Percentiles rank a stretch among this genome's conserved stretches.
Conservation (phyloP, 2,113 vertebrate genomes). For the Phylloscopus trochiloides region DNA sequence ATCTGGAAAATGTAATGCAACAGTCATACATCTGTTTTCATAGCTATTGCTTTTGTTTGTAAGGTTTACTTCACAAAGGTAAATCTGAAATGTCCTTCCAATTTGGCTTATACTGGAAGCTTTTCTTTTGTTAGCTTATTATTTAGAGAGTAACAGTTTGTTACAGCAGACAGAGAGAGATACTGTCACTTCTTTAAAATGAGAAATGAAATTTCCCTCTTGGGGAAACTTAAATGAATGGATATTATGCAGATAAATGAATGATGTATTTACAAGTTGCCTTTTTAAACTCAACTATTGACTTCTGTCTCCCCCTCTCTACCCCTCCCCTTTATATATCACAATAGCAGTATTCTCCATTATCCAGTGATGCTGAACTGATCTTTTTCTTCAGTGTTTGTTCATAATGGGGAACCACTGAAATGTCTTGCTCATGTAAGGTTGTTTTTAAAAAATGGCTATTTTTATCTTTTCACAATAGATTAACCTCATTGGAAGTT, state of each 20-base stretch:
- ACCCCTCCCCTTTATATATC: conserved; percentile 70
- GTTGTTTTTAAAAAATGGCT: conserved; percentile 76
- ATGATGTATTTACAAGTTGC: conserved; percentile 48
- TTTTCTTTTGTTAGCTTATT: conserved; percentile 45
- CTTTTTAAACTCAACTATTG: conserved; percentile 59
- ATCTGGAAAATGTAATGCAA: conserved; percentile 97
- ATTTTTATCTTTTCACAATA: conserved; percentile 75
- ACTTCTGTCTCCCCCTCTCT: conserved; percentile 71
- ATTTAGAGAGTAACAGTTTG: conserved; percentile 6
- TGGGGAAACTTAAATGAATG: conserved; percentile 7
- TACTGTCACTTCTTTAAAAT: background rate
- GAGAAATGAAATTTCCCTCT: conserved; percentile 19
- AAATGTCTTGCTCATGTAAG: conserved; percentile 75
- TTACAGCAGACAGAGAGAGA: background rate
- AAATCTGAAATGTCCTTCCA: conserved; percentile 69
- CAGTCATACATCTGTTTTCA: conserved; percentile 82
- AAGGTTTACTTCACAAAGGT: conserved; percentile 80
- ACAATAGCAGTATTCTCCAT: conserved; percentile 69
- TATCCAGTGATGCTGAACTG: conserved; percentile 74
- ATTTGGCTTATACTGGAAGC: conserved; percentile 25
- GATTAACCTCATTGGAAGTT: conserved; percentile 76
- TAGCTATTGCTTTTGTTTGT: conserved; percentile 78
- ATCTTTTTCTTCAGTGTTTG: conserved; percentile 74
- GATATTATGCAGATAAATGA: conserved; percentile 33
- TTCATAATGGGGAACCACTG: conserved; percentile 73